Base-by-base conservation (phyloP, 2,888 invertebrate genomes). In the Phyllotreta striolata region DNA sequence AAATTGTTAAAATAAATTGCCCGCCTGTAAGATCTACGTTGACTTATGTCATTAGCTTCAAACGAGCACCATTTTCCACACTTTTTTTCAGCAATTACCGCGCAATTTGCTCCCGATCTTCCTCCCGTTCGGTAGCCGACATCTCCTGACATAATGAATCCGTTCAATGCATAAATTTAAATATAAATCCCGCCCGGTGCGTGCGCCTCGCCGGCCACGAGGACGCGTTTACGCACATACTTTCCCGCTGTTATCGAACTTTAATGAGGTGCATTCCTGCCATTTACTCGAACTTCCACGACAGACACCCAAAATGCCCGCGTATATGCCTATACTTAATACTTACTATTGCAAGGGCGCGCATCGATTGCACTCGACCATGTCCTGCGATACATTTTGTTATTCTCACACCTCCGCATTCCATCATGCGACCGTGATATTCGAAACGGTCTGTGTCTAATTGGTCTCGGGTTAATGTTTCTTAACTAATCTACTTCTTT, bases 191-290 rank as follows among this genome's bases (percentile, higher is more conserved):
- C 46, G 54, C 54, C 35, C 35, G 12, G 10, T 52, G 43, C 46
- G 46, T 39, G 54, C 35, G 9, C 34, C 49, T 12, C 35, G 49
- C 8, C 1, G 49, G 6, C 10, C 12, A 12, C 6, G 44, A 10
- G 6, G 24, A 9, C 9, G 10, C 6, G 49, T 49, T n/a, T 47
- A 59, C 44, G 44, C 46, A 57, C 57, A 52, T 62, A 61, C 60
- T 63, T 63, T 63, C 56, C 60, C 59, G 58, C 66, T 65, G 67
- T 64, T 66, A 66, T 62, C 58, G 63, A 66, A 62, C 66, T 66
- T 56, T 64, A 64, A 62, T 62, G 56, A 64, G 67, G 62, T 63
- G 63, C 58, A 62, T 66, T 64, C 64, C 56, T 56, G 39, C 51
- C 51, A 52, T 49, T 44, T 49, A 49, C 49, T 37, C 52, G 38